Evolutionary conservation across 2,797 vertebrate species (phyloP), one percentile per base, ranked within the genome.

Genomic region (Enteromius fasciolatus): DNA sequence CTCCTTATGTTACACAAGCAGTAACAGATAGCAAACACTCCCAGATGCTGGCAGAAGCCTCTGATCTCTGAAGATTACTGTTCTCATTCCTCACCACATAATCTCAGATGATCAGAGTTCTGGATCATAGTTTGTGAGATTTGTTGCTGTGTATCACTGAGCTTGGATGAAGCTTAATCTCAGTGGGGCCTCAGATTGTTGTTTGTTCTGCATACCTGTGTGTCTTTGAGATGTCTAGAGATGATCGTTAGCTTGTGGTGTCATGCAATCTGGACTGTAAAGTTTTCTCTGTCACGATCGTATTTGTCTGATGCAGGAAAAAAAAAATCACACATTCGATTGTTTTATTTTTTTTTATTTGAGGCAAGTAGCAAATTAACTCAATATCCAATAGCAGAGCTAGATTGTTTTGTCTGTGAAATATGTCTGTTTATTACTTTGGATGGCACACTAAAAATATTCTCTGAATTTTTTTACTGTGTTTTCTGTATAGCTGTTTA

Each of bases 141-240:
- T 50, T 89, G 83, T 85, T 66, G 78, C 69, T 72, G 75, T 83
- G 73, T 82, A 86, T 70, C 80, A 81, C 81, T 85, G 87, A 90
- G 90, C 28, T 23, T 84, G 88, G 88, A 85, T 87, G 90, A 92
- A 82, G 64, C 87, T 69, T 84, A 86, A 85, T 80, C 80, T 74
- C 57, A 36, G 18, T 50, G 69, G 17, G 48, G n/a, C 63, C 52
- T 54, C 4, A 28, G 28, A 89, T 20, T 57, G 25, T 33, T 36
- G 12, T 59, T 66, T 75, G 59, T 81, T 48, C 28, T 74, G n/a
- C 44, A 66, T 74, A 39, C 57, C 10, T 64, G 12, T 72, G 6
- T 74, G 70, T 81, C 44, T 67, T 33, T 66, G 44, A 66, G 61
- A 78, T 78, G 59, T 64, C 41, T 78, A 46, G 39, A 61, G 57